Conservation (phyloP, 2,113 vertebrate species). For the Circaetus cinerascens region DNA sequence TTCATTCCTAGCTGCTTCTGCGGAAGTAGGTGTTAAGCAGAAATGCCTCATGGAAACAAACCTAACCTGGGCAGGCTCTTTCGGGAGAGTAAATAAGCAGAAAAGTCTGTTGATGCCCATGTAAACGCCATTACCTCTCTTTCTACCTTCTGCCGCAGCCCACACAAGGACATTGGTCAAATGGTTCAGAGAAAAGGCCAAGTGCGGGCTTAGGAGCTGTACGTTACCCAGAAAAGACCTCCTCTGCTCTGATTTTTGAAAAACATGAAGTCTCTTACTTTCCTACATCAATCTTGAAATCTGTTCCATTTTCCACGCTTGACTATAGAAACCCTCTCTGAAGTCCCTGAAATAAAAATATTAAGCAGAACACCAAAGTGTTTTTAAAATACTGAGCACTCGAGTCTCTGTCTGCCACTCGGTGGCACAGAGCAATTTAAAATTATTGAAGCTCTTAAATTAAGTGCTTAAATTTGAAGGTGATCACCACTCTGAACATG, state of each 20-base stretch:
- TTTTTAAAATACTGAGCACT: conserved; percentile 67
- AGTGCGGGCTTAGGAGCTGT: neutral
- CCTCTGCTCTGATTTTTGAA: neutral
- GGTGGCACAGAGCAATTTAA: conserved; percentile 73
- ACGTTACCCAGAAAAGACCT: neutral
- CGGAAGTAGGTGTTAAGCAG: neutral
- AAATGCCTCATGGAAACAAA: conserved; percentile 1
- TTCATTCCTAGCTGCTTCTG: neutral
- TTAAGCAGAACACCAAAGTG: conserved; percentile 50
- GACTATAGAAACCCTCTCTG: neutral
- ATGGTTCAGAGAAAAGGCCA: neutral
- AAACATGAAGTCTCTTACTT: conserved; percentile 18
- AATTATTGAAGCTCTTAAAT: conserved; percentile 78
- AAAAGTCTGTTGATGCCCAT: neutral
- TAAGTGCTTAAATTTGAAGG: conserved; percentile 75
- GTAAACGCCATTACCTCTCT: neutral
- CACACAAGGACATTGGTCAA: neutral
- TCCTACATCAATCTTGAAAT: conserved; percentile 64
- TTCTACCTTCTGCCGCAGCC: neutral
- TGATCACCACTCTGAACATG: conserved; percentile 71
- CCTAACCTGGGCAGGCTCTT: neutral
- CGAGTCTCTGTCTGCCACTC: conserved; percentile 62
- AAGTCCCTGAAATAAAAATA: conserved; percentile 45
- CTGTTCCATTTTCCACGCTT: conserved; percentile 50
- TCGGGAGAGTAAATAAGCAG: neutral